Evolutionary conservation across 2,888 invertebrate genomes (phyloP).

Genomic region (Teinopalpus imperialis): DNA sequence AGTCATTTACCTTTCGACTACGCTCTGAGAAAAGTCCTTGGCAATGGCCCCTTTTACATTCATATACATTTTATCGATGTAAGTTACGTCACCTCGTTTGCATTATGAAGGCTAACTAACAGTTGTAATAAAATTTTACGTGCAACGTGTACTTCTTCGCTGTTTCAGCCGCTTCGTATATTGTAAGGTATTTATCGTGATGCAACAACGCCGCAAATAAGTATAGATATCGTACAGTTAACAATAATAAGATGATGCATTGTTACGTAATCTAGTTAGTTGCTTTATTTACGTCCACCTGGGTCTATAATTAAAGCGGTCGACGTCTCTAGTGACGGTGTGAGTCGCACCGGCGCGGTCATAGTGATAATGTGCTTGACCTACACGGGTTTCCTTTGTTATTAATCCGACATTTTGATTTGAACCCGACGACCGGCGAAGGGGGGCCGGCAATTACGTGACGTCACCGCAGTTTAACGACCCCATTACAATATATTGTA

Average conservation of each 20-base stretch:
- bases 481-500: constrained; percentile 80
- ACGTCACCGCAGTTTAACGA: constrained; percentile 80
- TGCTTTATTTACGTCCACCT: constrained; percentile 20
- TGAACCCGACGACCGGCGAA: constrained; percentile 66
- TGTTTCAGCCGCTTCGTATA: constrained; percentile 10
- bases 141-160: constrained; percentile 28
- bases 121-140: constrained; percentile 43
- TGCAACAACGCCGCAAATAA: constrained; percentile 13
- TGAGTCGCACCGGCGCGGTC: constrained; percentile 9
- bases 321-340: constrained; percentile 11
- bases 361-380: constrained; percentile 73
- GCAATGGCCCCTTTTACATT: constrained; percentile 71
- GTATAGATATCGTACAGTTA: constrained; percentile 3
- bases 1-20: constrained; percentile 69
- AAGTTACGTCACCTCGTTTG: constrained; percentile 59
- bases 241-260: constrained; percentile 21
- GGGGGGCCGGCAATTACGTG: constrained; percentile 79
- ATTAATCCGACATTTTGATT: constrained; percentile 80
- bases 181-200: constrained; percentile 22
- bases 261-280: constrained; percentile 22
- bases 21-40: constrained; percentile 64
- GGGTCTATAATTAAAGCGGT: constrained; percentile 23
- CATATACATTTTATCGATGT: constrained; percentile 60
- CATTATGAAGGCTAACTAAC: constrained; percentile 53
- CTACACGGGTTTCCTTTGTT: constrained; percentile 77